phyloP scores from a whole-genome alignment of 2,888 invertebrate species.

The Kuschelorhynchus macadamiae region DNA sequence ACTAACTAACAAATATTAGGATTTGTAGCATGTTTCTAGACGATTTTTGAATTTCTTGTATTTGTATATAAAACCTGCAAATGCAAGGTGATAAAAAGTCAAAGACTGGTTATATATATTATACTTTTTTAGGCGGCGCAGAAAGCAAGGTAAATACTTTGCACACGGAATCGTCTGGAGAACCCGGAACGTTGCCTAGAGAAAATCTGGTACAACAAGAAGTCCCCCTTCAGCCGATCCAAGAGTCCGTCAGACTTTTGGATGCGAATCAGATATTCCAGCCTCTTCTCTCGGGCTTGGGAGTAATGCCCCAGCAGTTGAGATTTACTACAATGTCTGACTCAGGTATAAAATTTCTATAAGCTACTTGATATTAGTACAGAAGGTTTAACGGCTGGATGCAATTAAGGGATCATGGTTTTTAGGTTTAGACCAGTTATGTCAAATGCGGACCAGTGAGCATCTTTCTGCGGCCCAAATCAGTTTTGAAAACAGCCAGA shows the following conservation, averaged over 20 bases:
- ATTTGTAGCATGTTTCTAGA: too few species aligned
- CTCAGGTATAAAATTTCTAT: conserved; percentile 57
- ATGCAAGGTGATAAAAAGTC: too few species aligned
- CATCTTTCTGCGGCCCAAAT: too few species aligned
- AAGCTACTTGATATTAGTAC: too few species aligned
- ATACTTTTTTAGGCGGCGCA: conserved; percentile 59
- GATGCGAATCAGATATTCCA: conserved; percentile 96
- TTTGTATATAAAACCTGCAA: too few species aligned
- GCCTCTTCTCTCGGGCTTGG: conserved; percentile 89
- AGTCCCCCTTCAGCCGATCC: conserved; percentile 81
- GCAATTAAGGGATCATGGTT: too few species aligned
- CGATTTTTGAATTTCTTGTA: too few species aligned
- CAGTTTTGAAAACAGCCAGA: too few species aligned
- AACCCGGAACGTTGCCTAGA: conserved; percentile 71
- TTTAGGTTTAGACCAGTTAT: too few species aligned
- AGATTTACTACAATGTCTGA: conserved; percentile 67
- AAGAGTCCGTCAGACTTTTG: conserved; percentile 86
- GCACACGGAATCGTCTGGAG: conserved; percentile 67
- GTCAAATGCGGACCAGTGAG: too few species aligned
- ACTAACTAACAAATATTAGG: too few species aligned
- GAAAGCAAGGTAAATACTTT: conserved; percentile 66
- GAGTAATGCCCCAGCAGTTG: conserved; percentile 92
- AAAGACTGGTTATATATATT: background rate
- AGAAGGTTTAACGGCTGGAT: too few species aligned
- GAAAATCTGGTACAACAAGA: conserved; percentile 67